Base-by-base conservation (phyloP, 2,113 vertebrate genomes). In the Sceloporus tristichus region DNA sequence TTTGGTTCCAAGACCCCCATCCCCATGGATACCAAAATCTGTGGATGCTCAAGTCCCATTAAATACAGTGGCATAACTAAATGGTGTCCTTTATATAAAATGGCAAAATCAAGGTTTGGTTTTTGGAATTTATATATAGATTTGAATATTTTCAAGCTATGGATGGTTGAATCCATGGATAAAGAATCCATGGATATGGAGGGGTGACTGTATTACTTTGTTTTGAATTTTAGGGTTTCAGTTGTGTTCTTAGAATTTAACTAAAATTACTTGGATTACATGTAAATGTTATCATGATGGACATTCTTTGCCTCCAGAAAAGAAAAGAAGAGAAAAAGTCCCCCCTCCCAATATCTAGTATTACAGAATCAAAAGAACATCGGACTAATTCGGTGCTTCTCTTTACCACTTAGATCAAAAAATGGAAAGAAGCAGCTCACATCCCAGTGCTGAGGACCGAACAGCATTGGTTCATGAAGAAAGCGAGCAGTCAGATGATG, bases 401-500 rank as follows among this genome's bases (percentile, higher is more conserved):
- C 3, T 90, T 62, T 82, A 75, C 90, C 79, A 2, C 92, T 89
- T 92, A 97, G 97, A 97, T 95, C 97, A 97, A 96, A 97, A 97
- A 94, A 94, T 95, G 2, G 97, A 97, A 87, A 98, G 98, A 84
- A 94, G 97, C 16, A 93, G 96, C 85, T 96, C 97, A 23, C 97
- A 97, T 3, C 96, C 95, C 70, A 97, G 96, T 79, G 95, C 97
- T 40, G 98, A 99, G 14, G 97, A 98, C 79, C 97, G 97, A 14
- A 96, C 97, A 74, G 98, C 97, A 4, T 96, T 98, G 4, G 97
- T 97, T 85, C 97, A 97, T 13, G 98, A 98, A 92, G 99, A 99
- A 92, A 99, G 99, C 18, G 98, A 99, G 89, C 98, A 98, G n/a
- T 99, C 99, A 0, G 99, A 99, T 1, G 99, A 99, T 23, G 99